A percentile compares a stretch with the other conserved stretches of the same genome.
Conservation (phyloP, 2,113 vertebrate genomes). For the Gavialis gangeticus region DNA sequence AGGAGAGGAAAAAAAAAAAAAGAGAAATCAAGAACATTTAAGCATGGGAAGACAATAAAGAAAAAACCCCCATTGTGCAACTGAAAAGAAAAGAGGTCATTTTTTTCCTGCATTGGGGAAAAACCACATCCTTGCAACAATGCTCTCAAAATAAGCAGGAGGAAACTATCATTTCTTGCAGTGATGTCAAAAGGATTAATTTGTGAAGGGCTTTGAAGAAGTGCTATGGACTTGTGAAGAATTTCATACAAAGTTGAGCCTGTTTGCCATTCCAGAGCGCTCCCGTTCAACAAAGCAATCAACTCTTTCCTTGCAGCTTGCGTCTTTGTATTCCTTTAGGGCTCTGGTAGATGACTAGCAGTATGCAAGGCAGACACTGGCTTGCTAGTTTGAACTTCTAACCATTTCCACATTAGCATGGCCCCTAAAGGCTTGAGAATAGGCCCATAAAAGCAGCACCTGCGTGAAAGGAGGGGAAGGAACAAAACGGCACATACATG, state of each 20-base stretch:
- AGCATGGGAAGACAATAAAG: not conserved
- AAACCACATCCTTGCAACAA: not conserved
- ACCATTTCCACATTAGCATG: constrained; percentile 38
- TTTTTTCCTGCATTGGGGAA: not conserved
- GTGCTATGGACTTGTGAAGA: not conserved
- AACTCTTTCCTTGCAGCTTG: not conserved
- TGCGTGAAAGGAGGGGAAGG: not conserved
- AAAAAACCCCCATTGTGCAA: not conserved
- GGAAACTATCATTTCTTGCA: not conserved
- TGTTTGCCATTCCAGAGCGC: not conserved
- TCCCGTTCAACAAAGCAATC: not conserved
- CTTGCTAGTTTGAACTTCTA: constrained; percentile 24
- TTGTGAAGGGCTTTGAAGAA: not conserved
- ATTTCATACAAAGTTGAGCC: not conserved
- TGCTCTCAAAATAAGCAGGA: too few relatives aligned
- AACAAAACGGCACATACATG: not conserved
- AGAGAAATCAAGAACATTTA: not conserved
- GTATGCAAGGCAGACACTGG: not conserved
- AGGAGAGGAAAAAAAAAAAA: constrained; percentile 27
- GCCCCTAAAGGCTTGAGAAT: not conserved
- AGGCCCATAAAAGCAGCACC: not conserved
- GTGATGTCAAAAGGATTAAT: not conserved
- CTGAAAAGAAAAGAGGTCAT: not conserved
- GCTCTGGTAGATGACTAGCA: not conserved
- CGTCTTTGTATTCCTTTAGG: not conserved